phyloP scores from a whole-genome alignment of 2,113 vertebrate species.

The Ameiurus melas region DNA sequence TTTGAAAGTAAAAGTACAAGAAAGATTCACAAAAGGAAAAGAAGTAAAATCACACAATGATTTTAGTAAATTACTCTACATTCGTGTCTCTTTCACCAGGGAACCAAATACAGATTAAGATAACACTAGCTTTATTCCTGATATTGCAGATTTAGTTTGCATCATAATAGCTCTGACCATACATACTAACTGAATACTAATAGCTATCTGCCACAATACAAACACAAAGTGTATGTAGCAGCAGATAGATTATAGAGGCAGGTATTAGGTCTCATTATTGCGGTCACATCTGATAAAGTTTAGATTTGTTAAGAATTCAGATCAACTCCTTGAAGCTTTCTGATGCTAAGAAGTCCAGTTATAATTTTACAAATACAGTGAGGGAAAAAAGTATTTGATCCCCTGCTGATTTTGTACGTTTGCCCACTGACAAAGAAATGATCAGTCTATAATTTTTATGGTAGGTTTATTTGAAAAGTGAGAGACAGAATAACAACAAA shows the following conservation, averaged over 20 bases:
- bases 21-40: not conserved
- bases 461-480: no score
- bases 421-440: no score
- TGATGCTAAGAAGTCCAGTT: not conserved
- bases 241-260: not conserved
- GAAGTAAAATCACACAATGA: not conserved
- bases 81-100: no score
- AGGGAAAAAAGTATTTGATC: no score
- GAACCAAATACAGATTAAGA: no score
- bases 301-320: not conserved
- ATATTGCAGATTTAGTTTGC: no score
- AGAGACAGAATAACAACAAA: no score
- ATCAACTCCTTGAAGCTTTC: not conserved
- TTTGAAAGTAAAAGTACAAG: not conserved
- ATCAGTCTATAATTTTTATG: no score
- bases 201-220: not conserved
- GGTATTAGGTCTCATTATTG: not conserved
- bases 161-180: no score
- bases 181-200: no score
- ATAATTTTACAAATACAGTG: not conserved
- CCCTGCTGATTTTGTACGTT: no score
- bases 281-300: not conserved
- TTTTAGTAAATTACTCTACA: not conserved
- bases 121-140: no score
- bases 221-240: not conserved